phyloP scores from a whole-genome alignment of 2,797 vertebrate genomes.

The Hylomyscus alleni region DNA sequence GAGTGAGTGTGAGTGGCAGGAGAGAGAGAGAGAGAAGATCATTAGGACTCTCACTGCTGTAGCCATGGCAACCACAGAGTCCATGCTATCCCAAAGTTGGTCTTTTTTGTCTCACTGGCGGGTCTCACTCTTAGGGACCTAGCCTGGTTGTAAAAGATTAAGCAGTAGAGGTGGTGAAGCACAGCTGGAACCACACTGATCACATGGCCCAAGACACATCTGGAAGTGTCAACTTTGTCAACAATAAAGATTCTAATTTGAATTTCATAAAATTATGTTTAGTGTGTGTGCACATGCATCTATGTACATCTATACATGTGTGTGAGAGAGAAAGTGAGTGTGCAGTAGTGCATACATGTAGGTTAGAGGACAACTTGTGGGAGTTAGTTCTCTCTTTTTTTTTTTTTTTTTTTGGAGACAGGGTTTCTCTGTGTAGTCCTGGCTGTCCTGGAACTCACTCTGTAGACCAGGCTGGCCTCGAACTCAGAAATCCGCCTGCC shows the following conservation, averaged over 20 bases:
- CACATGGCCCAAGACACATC: neutral
- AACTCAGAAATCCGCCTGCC: no score
- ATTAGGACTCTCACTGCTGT: slow-evolving; percentile 16
- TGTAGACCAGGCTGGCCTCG: no score
- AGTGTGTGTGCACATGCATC: neutral
- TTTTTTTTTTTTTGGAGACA: no score
- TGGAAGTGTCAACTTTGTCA: neutral
- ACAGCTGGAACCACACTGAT: neutral
- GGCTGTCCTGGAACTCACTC: no score
- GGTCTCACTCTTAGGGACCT: neutral
- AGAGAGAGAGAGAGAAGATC: neutral
- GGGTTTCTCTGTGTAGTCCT: no score
- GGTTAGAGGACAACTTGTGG: neutral
- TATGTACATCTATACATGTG: no score
- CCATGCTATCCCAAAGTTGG: neutral
- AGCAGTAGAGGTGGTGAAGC: neutral
- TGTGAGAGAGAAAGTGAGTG: no score
- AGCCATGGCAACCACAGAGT: slow-evolving; percentile 50
- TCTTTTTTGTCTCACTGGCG: neutral
- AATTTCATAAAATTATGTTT: neutral
- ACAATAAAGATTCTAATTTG: neutral
- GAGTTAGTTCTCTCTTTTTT: neutral
- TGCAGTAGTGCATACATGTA: no score
- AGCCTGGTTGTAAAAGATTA: neutral
- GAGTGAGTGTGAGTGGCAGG: neutral